Base-by-base conservation (phyloP, 1,140 invertebrate genomes). In the Ericerus pela region DNA sequence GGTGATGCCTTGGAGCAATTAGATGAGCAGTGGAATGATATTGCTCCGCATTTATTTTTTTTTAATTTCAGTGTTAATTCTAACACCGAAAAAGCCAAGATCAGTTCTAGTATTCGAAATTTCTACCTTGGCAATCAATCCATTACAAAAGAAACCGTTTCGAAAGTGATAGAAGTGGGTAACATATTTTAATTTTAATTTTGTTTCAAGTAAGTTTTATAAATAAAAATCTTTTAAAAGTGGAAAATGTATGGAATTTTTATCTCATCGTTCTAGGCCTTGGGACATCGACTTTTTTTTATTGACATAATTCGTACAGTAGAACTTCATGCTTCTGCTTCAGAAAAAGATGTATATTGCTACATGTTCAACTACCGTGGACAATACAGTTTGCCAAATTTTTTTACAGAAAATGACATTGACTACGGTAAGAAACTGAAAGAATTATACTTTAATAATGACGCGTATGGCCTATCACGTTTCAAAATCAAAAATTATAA, bases 321-420 rank as follows among this genome's bases (percentile, higher is more conserved):
- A 6, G 56, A 55, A 41, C 43, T 64, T 0, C 57, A 61, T 29
- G 61, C 63, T 0, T 29, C 29, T 6, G 31, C 33, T 3, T 58
- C 36, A 30, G 55, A 51, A 12, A 57, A 58, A 24, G 59, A 62
- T 1, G 63, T 64, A 0, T 65, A 61, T 56, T 60, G 64, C 18
- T 64, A 64, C 36, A 37, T 61, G 16, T 65, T 65, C 54, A 54
- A 18, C 11, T 62, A 62, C 16, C 43, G 58, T 8, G 62, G 62
- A 2, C 47, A 59, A 11, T 55, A 62, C 38, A 64, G 56, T 30
- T 36, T 61, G 11, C 37, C 58, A 12, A 53, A 58, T 18, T 0
- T 28, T 16, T 58, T 43, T 26, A 14, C 53, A 1, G 33, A 54
- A 10, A 47, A 52, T 2, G 28, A 31, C 6, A 31, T 52, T 22